Evolutionary conservation across 2,888 invertebrate species (phyloP).

Genomic region (Serrognathus titanus): DNA sequence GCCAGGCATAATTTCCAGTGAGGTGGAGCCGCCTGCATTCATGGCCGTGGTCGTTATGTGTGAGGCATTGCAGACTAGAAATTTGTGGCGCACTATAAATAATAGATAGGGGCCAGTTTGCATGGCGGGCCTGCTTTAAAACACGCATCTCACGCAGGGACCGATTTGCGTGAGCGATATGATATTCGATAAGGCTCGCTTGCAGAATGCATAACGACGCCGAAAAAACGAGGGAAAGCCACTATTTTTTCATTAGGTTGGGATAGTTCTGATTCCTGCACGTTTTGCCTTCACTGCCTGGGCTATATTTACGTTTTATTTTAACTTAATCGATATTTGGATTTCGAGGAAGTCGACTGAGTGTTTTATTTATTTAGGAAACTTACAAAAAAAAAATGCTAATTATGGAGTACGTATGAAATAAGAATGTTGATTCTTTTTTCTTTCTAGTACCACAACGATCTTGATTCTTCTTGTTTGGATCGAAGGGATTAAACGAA

Average conservation of each 20-base stretch:
- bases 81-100: slow-evolving; percentile 19
- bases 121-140: slow-evolving; percentile 24
- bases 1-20: neutral
- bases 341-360: too few species aligned
- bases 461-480: too few species aligned
- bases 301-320: too few species aligned
- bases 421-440: too few species aligned
- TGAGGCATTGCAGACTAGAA: neutral
- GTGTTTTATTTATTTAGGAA: too few species aligned
- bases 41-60: neutral
- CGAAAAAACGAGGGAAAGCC: slow-evolving; percentile 4
- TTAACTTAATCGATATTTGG: too few species aligned
- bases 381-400: too few species aligned
- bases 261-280: too few species aligned
- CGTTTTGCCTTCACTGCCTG: too few species aligned
- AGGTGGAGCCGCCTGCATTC: neutral
- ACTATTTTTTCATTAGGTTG: neutral
- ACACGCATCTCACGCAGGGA: slow-evolving; percentile 29
- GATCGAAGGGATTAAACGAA: too few species aligned
- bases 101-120: slow-evolving; percentile 30
- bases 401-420: too few species aligned
- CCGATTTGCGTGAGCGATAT: slow-evolving; percentile 29
- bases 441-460: too few species aligned
- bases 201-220: slow-evolving; percentile 27
- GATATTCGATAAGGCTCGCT: slow-evolving; percentile 25